Percentiles rank a stretch among this genome's conserved stretches.
These are phyloP conservation scores for Opisthograptis luteolata DNA, from an alignment of 2,888 invertebrate species.

Conservation along the genomic window DNA sequence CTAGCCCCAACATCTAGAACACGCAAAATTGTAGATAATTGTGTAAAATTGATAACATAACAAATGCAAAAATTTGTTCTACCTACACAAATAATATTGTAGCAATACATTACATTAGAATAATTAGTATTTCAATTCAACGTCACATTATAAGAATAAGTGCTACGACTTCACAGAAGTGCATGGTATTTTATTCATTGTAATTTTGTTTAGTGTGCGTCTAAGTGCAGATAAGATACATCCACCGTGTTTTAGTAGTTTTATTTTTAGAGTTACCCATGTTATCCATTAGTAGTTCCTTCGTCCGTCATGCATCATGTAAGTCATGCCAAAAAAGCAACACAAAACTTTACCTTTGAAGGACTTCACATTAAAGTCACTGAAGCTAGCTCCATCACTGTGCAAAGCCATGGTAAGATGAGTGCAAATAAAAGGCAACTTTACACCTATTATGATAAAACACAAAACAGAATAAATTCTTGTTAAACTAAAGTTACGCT, in stretches of 20 bases:
- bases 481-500: slow-evolving; percentile 39
- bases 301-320: slow-evolving; percentile 50
- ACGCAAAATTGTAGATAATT: not conserved
- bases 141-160: slow-evolving; percentile 5
- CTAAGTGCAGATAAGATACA: slow-evolving; percentile 32
- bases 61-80: not conserved
- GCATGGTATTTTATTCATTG: slow-evolving; percentile 70
- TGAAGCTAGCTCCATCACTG: slow-evolving; percentile 77
- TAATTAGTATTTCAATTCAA: slow-evolving; percentile 4
- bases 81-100: not conserved
- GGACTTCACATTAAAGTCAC: slow-evolving; percentile 66
- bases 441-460: slow-evolving; percentile 52
- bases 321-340: slow-evolving; percentile 80
- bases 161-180: slow-evolving; percentile 43
- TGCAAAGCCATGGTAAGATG: slow-evolving; percentile 76
- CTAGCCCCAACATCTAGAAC: too few relatives aligned
- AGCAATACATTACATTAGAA: not conserved
- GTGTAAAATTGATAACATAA: slow-evolving; percentile 1
- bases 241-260: slow-evolving; percentile 30
- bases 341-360: slow-evolving; percentile 79
- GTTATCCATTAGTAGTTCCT: slow-evolving; percentile 46
- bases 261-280: slow-evolving; percentile 29
- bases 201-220: slow-evolving; percentile 30
- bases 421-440: slow-evolving; percentile 61
- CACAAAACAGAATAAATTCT: slow-evolving; percentile 38